Evolutionary conservation across 2,888 invertebrate genomes (phyloP).

Genomic region (Reticulitermes lucifugus): DNA sequence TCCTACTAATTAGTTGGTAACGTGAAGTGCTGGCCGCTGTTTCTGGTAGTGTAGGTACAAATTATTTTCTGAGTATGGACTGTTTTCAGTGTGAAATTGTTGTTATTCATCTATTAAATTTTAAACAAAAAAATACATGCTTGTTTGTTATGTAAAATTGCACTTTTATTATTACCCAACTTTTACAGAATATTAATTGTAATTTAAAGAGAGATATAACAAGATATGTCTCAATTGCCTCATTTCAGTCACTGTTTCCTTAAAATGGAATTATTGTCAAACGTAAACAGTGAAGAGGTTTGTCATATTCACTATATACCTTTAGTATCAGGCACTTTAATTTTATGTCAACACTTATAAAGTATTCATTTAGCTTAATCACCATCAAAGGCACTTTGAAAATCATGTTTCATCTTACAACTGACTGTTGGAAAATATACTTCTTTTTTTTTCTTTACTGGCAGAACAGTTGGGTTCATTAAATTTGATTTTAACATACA

Average conservation of each 20-base stretch:
- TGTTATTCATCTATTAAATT: too few species aligned
- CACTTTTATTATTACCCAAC: neutral
- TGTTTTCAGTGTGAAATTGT: too few species aligned
- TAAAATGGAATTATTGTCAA: neutral
- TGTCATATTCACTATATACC: neutral
- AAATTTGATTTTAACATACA: slow-evolving; percentile 15
- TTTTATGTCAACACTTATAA: neutral
- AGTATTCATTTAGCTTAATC: neutral
- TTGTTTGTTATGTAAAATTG: too few species aligned
- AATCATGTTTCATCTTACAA: neutral
- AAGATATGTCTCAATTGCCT: neutral
- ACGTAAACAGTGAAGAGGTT: neutral
- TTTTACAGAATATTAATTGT: neutral
- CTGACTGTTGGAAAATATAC: neutral
- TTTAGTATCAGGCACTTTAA: neutral
- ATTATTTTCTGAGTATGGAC: too few species aligned
- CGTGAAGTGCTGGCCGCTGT: too few species aligned
- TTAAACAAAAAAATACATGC: too few species aligned
- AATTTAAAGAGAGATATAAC: neutral
- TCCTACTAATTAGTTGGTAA: too few species aligned
- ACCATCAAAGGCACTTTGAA: slow-evolving; percentile 5
- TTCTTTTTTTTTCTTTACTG: neutral
- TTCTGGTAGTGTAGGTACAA: too few species aligned
- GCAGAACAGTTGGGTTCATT: neutral
- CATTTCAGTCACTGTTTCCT: neutral